Base-by-base conservation (phyloP, 1,140 invertebrate genomes). In the Ooceraea biroi region DNA sequence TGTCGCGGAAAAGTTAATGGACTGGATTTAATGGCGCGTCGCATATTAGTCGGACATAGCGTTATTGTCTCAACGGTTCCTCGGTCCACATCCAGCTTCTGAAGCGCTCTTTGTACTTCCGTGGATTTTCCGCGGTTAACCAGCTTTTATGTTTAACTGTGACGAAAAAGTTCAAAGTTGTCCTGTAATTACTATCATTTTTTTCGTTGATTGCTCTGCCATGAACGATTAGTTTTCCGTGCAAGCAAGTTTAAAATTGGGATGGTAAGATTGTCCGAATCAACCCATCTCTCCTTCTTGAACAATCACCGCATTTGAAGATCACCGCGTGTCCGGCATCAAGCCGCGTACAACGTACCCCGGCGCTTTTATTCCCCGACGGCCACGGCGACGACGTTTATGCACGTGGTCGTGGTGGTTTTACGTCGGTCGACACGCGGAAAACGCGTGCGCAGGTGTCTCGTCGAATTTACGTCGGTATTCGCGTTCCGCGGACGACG, bases 401-500 rank as follows among this genome's bases (percentile, higher is more conserved):
- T 25, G 22, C 52, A 46, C 12, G 3, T 44, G 65, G 25, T 69
- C 36, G n/a, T 48, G 17, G 7, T 61, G 61, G 30, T 58, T 73
- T 73, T 60, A 82, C 41, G 46, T 41, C 50, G 19, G 65, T 48
- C 30, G 61, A 83, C 17, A 36, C n/a, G 57, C 72, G 27, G 25
- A 27, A 22, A 50, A 68, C 48, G 41, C 48, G 25, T 57, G 27
- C 8, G 44, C 44, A 63, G 27, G 58, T 83, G 82, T 88, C 52
- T 63, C 55, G 66, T 87, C 74, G 63, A 82, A 87, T 85, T 85
- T 82, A 85, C 66, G 44, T 30, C 25, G 44, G 57, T 57, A 61
- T 87, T 85, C 58, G 46, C 83, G 82, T 87, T 82, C 63, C 55
- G 17, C 25, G 5, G 25, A 41, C 68, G 71, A 82, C 60, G 72